Base-by-base conservation (phyloP, 1,140 invertebrate genomes). In the Drosophila biarmipes region DNA sequence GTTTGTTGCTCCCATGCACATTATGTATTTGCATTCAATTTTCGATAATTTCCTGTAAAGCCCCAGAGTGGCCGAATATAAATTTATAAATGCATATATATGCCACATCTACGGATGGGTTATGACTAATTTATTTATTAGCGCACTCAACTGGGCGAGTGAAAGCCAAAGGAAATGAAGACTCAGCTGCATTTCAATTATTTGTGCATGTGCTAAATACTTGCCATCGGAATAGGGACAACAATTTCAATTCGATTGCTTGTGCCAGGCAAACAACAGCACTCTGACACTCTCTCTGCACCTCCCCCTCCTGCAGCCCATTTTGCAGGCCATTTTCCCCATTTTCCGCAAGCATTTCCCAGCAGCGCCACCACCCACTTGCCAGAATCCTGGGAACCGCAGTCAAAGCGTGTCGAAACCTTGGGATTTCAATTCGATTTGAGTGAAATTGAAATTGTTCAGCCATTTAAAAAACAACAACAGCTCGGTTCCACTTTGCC, bases 11-110 rank as follows among this genome's bases (percentile, higher is more conserved):
- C 57, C 11, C n/a, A 52, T 58, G 14, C 46, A 68, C 49, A 17
- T 58, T 69, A 59, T 64, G 57, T 57, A 66, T 79, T 66, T 62
- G 51, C 80, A 79, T 75, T 75, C 45, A 74, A 82, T 82, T 82
- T 79, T 84, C 63, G 43, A 74, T 84, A 43, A 74, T 74, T 74
- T 78, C 46, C 79, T 61, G 63, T 8, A 17, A 53, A 63, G 56
- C 63, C 63, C 54, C 29, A 58, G 56, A 21, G 63, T 17, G 17
- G 15, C 14, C 51, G 38, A 75, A 29, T 49, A n/a, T 19, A 34
- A 8, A 15, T n/a, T 21, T 24, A 17, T 38, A 19, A 31, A 40
- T 17, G 49, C 43, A 17, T 34, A 29, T 52, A 38, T 35, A 15
- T 34, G n/a, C 6, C 8, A 15, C 43, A 2, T 21, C 24, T 58